phyloP scores from a whole-genome alignment of 2,797 vertebrate species.

The Phalanger gymnotis region DNA sequence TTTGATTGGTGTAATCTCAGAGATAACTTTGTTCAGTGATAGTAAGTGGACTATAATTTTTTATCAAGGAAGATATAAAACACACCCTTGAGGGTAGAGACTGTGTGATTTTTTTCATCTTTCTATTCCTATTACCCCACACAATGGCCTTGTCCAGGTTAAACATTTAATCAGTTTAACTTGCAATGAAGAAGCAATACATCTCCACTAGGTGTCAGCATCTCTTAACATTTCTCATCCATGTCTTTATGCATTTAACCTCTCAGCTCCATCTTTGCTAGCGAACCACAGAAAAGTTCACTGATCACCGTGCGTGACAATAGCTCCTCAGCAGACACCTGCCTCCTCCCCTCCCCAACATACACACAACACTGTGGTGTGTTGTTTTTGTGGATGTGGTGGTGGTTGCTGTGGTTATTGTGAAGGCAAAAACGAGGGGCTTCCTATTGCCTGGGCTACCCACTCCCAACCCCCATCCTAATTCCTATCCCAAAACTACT shows the following conservation, averaged over 20 bases:
- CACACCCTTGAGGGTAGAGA: neutral
- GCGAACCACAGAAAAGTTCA: neutral
- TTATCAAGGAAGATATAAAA: neutral
- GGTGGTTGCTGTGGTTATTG: neutral
- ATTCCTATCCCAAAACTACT: conserved; percentile 9
- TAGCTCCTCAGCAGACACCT: neutral
- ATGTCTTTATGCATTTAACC: neutral
- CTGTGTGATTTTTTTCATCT: neutral
- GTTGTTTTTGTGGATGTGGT: neutral
- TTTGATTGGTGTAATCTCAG: neutral
- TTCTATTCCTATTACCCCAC: neutral
- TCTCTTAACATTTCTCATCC: neutral
- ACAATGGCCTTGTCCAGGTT: neutral
- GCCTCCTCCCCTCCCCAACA: neutral
- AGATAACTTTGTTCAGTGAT: neutral
- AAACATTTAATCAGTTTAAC: neutral
- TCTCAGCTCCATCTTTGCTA: neutral
- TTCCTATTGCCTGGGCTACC: neutral
- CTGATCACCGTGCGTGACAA: neutral
- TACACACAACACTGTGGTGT: neutral
- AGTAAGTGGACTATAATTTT: neutral
- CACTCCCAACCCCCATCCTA: neutral
- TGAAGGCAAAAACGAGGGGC: neutral
- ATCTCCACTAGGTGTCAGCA: neutral
- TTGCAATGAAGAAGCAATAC: neutral